A percentile compares a stretch with the other conserved stretches of the same genome.
These are phyloP conservation scores for Herminia tarsipennalis DNA, from an alignment of 2,888 invertebrate species.

Conservation along the genomic window DNA sequence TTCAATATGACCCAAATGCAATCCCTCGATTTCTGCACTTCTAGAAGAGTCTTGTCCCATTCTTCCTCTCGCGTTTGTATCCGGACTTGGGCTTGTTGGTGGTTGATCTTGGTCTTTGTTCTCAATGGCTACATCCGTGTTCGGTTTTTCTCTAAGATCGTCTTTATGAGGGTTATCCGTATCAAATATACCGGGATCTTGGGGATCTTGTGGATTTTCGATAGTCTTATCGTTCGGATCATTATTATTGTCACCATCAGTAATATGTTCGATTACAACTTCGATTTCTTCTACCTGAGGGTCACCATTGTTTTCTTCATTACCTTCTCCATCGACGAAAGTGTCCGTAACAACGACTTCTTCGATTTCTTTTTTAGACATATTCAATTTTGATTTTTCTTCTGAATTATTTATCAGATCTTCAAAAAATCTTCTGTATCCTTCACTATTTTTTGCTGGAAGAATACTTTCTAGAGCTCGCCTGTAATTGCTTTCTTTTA, in stretches of 20 bases:
- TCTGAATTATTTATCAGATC: slow-evolving; percentile 14
- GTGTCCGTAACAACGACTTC: slow-evolving; percentile 4
- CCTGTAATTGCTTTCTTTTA: slow-evolving; percentile 7
- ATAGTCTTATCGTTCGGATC: background rate
- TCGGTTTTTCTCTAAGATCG: background rate
- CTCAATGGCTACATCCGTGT: background rate
- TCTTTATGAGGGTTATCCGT: background rate
- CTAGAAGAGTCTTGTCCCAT: background rate
- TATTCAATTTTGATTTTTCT: slow-evolving; percentile 6
- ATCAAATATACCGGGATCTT: background rate
- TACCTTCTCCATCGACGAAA: background rate
- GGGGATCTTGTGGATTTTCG: background rate
- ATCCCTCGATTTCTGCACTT: background rate
- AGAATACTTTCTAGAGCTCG: slow-evolving; percentile 7
- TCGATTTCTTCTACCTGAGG: slow-evolving; percentile 15
- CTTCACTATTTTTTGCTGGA: slow-evolving; percentile 3
- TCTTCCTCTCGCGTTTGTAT: background rate
- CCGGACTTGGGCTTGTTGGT: background rate
- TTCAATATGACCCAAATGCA: background rate
- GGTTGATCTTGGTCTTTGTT: background rate
- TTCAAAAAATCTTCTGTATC: slow-evolving; percentile 17
- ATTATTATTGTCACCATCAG: slow-evolving; percentile 1
- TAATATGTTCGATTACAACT: slow-evolving; percentile 11
- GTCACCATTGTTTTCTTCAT: background rate
- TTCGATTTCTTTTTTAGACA: background rate